phyloP scores from a whole-genome alignment of 2,888 invertebrate species.

The Creontiades dilutus region DNA sequence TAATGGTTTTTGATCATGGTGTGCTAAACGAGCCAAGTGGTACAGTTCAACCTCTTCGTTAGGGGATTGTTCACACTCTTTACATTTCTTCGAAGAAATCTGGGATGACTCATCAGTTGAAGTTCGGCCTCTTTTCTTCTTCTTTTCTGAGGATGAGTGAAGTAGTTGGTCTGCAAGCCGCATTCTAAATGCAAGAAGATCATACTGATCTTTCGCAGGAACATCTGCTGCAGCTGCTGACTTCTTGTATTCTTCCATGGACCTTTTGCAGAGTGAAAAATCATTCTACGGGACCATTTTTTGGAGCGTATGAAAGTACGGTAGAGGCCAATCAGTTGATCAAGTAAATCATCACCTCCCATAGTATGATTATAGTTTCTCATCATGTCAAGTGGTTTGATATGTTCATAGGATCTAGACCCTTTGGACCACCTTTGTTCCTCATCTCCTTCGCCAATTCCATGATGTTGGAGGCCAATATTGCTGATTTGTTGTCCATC shows the following conservation, averaged over 20 bases:
- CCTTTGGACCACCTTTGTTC: constrained; percentile 37
- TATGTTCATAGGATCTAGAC: too few relatives aligned
- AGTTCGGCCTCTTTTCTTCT: too few relatives aligned
- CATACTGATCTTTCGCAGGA: too few relatives aligned
- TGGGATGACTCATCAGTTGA: too few relatives aligned
- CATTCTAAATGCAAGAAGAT: too few relatives aligned
- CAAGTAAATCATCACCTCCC: not conserved
- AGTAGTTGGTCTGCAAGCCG: too few relatives aligned
- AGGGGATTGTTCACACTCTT: not conserved
- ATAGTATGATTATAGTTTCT: too few relatives aligned
- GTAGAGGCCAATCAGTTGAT: not conserved
- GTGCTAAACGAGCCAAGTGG: not conserved
- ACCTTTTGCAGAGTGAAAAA: constrained; percentile 64
- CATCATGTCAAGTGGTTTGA: too few relatives aligned
- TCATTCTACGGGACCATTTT: constrained; percentile 72
- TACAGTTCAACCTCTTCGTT: not conserved
- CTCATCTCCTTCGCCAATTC: constrained; percentile 71
- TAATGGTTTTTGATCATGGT: not conserved
- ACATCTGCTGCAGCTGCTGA: constrained; percentile 7
- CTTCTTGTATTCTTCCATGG: constrained; percentile 70
- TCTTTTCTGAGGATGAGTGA: too few relatives aligned
- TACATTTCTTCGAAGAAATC: not conserved
- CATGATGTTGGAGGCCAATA: constrained; percentile 77
- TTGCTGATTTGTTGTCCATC: too few relatives aligned
- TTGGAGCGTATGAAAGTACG: constrained; percentile 48